Base-by-base conservation (phyloP, 2,888 invertebrate species). In the Heterodera filipjevi region DNA sequence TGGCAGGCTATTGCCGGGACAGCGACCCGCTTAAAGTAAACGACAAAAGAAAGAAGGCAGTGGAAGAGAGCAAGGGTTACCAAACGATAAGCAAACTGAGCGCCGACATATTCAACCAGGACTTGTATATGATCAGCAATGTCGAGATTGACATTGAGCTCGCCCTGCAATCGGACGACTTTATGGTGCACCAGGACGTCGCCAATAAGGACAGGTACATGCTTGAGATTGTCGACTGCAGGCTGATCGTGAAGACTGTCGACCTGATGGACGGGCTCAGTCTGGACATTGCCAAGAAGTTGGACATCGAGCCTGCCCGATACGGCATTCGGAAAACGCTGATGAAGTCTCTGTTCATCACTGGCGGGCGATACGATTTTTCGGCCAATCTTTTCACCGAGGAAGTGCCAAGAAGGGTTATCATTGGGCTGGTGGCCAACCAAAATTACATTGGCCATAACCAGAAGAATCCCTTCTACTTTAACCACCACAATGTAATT, bases 251-350 rank as follows among this genome's bases (percentile, higher is more conserved):
- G 44, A 71, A 71, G 39, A 44, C 71, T 14, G 39, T 71, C 8
- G 46, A 71, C 22, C 46, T 71, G 44, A 46, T 71, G 44, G 71
- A 71, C n/a, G 71, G 71, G 19, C 46, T 71, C 3, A 46, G 30
- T n/a, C n/a, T 71, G 27, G 30, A 30, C 39, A 46, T 71, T 44
- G 71, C 71, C 10, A 33, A 27, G n/a, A 35, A 44, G 35, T 27
- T 71, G 46, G 71, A 71, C n/a, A 12, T 35, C 8, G 46, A 71
- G 22, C 71, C 71, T 16, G 71, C 71, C 19, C 14, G 71, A 33
- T 71, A 46, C 16, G 44, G 44, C n/a, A 27, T 71, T 22, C 35
- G 71, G 14, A 71, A 71, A 44, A 14, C 44, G 46, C n/a, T n/a
- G 6, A 33, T 71, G 39, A 71, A 71, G 30, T 71, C 71, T 0